Percentiles rank a stretch among this genome's conserved stretches.
Evolutionary conservation across 2,888 invertebrate genomes (phyloP).

Genomic region (Coelogynopora nodosa): DNA sequence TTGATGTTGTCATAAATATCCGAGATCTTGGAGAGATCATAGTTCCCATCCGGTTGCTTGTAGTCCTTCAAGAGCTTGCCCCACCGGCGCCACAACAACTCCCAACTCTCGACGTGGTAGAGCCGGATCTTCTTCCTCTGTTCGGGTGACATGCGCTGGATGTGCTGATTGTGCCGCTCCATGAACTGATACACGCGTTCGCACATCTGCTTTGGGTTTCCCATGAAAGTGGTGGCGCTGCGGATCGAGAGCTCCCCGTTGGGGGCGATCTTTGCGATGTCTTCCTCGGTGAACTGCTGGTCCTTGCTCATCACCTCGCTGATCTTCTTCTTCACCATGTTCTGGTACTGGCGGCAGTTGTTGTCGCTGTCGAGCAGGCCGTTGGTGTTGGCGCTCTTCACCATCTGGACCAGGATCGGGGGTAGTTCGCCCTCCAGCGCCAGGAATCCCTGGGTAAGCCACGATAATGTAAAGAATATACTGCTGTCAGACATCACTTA

Average conservation of each 20-base stretch:
- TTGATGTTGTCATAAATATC: slow-evolving; percentile 99
- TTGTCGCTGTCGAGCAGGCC: slow-evolving; percentile 90
- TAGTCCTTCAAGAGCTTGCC: slow-evolving; percentile 97
- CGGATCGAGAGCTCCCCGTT: slow-evolving; percentile 83
- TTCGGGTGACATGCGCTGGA: slow-evolving; percentile 25
- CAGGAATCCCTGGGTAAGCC: slow-evolving; percentile 77
- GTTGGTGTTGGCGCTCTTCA: slow-evolving; percentile 92
- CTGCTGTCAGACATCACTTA: too few relatives aligned
- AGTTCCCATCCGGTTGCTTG: slow-evolving; percentile 66
- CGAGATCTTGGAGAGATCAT: slow-evolving; percentile 96
- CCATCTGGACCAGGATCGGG: slow-evolving; percentile 96
- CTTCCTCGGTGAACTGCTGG: slow-evolving; percentile 77
- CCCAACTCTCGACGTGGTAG: slow-evolving; percentile 98
- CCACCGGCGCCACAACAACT: slow-evolving; percentile 93
- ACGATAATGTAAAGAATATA: too few relatives aligned
- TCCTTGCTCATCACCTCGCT: slow-evolving; percentile 88
- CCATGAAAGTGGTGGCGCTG: slow-evolving; percentile 86
- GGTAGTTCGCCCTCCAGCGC: slow-evolving; percentile 96
- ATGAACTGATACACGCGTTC: slow-evolving; percentile 82
- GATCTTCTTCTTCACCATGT: slow-evolving; percentile 85
- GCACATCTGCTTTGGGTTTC: slow-evolving; percentile 89
- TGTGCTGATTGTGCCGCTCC: slow-evolving; percentile 65
- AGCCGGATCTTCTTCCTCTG: slow-evolving; percentile 74
- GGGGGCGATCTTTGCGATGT: slow-evolving; percentile 70
- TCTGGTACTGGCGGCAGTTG: slow-evolving; percentile 68